Evolutionary conservation across 2,113 vertebrate species (phyloP), one percentile per base, ranked within the genome.

Genomic region (Peromyscus polionotus): DNA sequence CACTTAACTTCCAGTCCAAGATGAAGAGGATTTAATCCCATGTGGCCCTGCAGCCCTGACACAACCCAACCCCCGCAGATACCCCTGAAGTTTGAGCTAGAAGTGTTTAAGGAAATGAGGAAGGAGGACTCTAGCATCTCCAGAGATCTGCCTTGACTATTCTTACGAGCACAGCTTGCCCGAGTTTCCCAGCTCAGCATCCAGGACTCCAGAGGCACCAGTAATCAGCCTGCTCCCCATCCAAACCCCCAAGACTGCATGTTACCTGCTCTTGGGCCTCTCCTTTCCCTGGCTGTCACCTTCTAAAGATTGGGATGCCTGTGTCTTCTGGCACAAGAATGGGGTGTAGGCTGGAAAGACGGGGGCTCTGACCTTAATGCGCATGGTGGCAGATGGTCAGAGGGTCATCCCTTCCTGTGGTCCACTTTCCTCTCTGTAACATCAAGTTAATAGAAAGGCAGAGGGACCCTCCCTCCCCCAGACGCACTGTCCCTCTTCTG

Each of bases 321-420:
- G 48, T 2, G 19, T 45, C 80, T 16, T 45, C 26, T 8, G 39
- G 36, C 59, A 48, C n/a, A 13, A 57, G 36, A 57, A 24, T 72
- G 22, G 68, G 48, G 26, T 67, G 14, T 51, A 33, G 26, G 33
- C 36, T 72, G 48, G 31, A n/a, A 36, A 42, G 61, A 0, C 0
- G 4, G 42, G 42, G 20, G 31, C 33, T 72, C 33, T 33, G 67
- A 20, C 48, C 48, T 33, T 88, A 51, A n/a, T 67, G 42, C 5
- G 14, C 51, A 10, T 6, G 17, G 11, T 39, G 31, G 33, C 1
- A 13, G 17, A 4, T 0, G 11, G 11, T 5, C 61, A 48, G 31
- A 51, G 57, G 24, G 11, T 31, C 19, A 7, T 39, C 59, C 26
- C 42, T 70, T 24, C 11, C 10, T 28, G 48, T 16, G 54, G 16